Percentiles rank a stretch among this genome's conserved stretches.
phyloP scores from a whole-genome alignment of 2,797 vertebrate genomes.

The Anas georgica region DNA sequence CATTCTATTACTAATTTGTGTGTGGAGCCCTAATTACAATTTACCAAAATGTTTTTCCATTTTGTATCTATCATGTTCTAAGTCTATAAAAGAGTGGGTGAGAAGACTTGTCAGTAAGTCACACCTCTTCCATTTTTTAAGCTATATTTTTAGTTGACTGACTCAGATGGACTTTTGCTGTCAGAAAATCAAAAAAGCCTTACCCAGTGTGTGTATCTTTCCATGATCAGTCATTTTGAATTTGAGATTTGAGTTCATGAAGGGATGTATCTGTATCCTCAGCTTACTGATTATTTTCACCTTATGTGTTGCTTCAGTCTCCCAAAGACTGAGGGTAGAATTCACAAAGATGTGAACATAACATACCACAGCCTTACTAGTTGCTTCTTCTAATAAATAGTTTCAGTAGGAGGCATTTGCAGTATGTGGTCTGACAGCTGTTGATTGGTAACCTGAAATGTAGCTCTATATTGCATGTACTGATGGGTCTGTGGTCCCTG shows the following conservation, averaged over 20 bases:
- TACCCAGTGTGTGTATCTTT: neutral
- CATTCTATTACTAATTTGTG: slow-evolving; percentile 51
- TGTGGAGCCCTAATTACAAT: slow-evolving; percentile 60
- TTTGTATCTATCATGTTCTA: slow-evolving; percentile 66
- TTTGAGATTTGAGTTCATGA: neutral
- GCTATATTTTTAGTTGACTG: slow-evolving; percentile 69
- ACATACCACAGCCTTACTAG: neutral
- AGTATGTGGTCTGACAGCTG: neutral
- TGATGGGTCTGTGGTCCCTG: neutral
- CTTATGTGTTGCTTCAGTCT: neutral
- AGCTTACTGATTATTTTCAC: neutral
- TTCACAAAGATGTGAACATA: neutral
- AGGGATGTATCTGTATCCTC: neutral
- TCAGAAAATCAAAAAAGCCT: slow-evolving; percentile 51
- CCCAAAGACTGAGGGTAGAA: neutral
- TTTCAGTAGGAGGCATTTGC: neutral
- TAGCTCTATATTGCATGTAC: neutral
- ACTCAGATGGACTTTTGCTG: slow-evolving; percentile 69
- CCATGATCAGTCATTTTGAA: slow-evolving; percentile 4
- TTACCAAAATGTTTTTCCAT: slow-evolving; percentile 70
- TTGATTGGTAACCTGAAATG: neutral
- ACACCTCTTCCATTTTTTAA: slow-evolving; percentile 67
- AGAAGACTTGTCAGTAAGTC: slow-evolving; percentile 73
- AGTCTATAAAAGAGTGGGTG: slow-evolving; percentile 66
- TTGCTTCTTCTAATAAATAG: neutral